phyloP scores from a whole-genome alignment of 1,140 invertebrate species.

The Zaprionus ghesquierei region DNA sequence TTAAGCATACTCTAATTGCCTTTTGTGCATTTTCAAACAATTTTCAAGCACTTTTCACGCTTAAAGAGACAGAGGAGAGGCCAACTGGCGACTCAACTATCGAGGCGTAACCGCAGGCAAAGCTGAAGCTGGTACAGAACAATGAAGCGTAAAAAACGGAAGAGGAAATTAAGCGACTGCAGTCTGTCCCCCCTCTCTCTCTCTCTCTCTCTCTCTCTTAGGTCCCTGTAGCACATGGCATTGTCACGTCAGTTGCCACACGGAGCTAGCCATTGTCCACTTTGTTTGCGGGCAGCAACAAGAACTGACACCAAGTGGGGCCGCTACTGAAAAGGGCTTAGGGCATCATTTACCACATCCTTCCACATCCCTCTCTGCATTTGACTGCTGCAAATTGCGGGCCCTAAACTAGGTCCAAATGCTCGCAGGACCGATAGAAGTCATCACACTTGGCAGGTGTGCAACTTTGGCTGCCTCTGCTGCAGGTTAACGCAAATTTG shows the following conservation, averaged over 20 bases:
- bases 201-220: not conserved
- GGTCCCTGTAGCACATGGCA: conserved; percentile 37
- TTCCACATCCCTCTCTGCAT: not conserved
- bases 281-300: conserved; percentile 49
- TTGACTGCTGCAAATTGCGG: not conserved
- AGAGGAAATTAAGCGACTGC: conserved; percentile 74
- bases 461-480: too few relatives aligned
- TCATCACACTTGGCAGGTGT: not conserved
- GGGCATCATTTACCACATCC: not conserved
- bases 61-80: conserved; percentile 31
- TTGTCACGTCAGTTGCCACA: conserved; percentile 66
- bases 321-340: conserved; percentile 28
- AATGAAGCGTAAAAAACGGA: conserved; percentile 74
- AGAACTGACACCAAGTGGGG: conserved; percentile 4
- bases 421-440: not conserved
- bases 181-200: conserved; percentile 6
- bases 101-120: not conserved
- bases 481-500: not conserved
- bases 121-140: conserved; percentile 26
- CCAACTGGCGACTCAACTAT: not conserved
- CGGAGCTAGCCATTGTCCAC: conserved; percentile 55
- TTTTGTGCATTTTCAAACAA: conserved; percentile 66
- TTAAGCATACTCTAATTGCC: conserved; percentile 68
- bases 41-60: conserved; percentile 28
- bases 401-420: not conserved